phyloP scores from a whole-genome alignment of 2,113 vertebrate species.

The Aptenodytes patagonicus region DNA sequence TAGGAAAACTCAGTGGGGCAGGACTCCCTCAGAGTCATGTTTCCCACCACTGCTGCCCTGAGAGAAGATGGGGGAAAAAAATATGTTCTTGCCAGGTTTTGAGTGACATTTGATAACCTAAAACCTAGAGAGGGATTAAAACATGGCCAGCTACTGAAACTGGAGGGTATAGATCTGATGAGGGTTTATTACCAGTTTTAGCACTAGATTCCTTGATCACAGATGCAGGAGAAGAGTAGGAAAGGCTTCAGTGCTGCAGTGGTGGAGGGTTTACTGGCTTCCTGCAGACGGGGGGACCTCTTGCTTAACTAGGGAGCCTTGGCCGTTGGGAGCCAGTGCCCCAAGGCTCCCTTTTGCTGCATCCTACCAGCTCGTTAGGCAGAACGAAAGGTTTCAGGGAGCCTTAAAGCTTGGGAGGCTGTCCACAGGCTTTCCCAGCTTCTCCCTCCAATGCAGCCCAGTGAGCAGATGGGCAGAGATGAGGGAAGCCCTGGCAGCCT shows the following conservation, averaged over 20 bases:
- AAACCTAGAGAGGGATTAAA: not conserved
- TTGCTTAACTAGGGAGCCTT: not conserved
- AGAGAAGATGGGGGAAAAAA: not conserved
- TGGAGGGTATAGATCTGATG: not conserved
- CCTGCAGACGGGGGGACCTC: not conserved
- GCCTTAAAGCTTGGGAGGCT: not conserved
- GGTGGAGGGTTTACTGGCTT: not conserved
- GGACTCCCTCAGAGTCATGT: not conserved
- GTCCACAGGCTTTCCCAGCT: not conserved
- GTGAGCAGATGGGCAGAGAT: not conserved
- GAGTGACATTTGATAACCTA: not conserved
- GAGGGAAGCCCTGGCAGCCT: not conserved
- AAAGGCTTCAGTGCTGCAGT: not conserved
- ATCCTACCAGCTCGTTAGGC: not conserved
- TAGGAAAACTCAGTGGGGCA: not conserved
- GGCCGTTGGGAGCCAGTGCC: not conserved
- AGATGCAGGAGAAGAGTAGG: not conserved
- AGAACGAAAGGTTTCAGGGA: not conserved
- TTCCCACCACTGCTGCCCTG: not conserved
- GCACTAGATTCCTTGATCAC: not conserved
- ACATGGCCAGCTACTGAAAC: not conserved
- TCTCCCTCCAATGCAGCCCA: not conserved
- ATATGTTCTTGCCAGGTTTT: not conserved
- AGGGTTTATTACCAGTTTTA: not conserved
- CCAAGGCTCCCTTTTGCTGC: not conserved